These are phyloP conservation scores for Linnaemya vulpina DNA, from an alignment of 2,888 invertebrate genomes.

Conservation along the genomic window DNA sequence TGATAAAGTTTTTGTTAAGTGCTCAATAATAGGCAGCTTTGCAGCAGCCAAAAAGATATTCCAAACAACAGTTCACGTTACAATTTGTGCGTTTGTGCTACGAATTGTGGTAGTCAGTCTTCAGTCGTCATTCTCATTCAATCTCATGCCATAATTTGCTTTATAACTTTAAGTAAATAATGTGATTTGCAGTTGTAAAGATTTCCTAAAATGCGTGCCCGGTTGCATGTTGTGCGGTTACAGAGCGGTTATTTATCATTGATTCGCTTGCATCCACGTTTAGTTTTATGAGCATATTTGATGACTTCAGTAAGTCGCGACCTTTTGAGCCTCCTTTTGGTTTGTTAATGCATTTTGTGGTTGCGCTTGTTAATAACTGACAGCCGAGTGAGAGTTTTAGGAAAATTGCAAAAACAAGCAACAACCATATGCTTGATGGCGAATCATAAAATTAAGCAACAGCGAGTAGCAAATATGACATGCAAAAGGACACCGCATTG, in stretches of 20 bases:
- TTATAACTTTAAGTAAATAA: slow-evolving; percentile 30
- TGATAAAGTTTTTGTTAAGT: slow-evolving; percentile 62
- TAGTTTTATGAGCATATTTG: neutral
- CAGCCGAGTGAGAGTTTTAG: slow-evolving; percentile 61
- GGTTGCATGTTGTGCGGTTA: neutral
- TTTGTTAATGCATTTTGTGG: slow-evolving; percentile 53
- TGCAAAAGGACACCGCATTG: too few species aligned
- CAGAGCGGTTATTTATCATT: slow-evolving; percentile 33
- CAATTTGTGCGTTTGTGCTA: neutral
- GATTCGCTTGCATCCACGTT: slow-evolving; percentile 22
- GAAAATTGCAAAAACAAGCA: slow-evolving; percentile 7
- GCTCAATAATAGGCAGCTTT: slow-evolving; percentile 42
- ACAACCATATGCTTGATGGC: slow-evolving; percentile 11
- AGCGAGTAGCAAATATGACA: slow-evolving; percentile 12
- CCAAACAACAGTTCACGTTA: neutral
- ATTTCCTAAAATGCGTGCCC: slow-evolving; percentile 48
- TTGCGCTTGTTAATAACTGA: slow-evolving; percentile 33
- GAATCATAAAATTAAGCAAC: slow-evolving; percentile 5
- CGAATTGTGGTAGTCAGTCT: slow-evolving; percentile 23
- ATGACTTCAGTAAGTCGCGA: slow-evolving; percentile 11
- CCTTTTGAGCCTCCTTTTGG: slow-evolving; percentile 11
- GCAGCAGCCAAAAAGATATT: neutral
- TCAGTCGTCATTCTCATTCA: slow-evolving; percentile 28
- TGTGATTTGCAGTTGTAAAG: slow-evolving; percentile 7
- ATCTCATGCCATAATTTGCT: slow-evolving; percentile 60